Base-by-base conservation (phyloP, 2,797 vertebrate species). In the Spondyliosoma cantharus region DNA sequence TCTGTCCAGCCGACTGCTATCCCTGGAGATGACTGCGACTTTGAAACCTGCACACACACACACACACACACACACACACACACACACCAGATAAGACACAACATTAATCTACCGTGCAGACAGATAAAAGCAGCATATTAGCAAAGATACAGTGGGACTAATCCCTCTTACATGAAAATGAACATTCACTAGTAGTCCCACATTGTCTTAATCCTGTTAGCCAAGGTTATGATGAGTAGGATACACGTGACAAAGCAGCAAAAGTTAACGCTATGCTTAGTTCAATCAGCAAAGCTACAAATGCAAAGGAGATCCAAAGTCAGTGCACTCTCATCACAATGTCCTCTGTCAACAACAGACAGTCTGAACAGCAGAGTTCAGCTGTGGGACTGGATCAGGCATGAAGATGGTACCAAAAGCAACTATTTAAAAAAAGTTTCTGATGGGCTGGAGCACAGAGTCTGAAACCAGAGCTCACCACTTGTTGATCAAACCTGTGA, bases 1-100 rank as follows among this genome's bases (percentile, higher is more conserved):
- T 59, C 82, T 95, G 72, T 96, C 95, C 85, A 96, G 85, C 2
- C 95, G 91, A 76, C 81, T 85, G 67, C 57, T 80, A 66, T 96
- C 95, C 75, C 95, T 93, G 83, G 96, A 96, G 86, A 96, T 93
- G 48, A 96, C 96, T 0, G 94, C 96, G 0, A 96, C 96, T 76
- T 90, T 95, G 85, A 96, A 96, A 72, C 96, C 96, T 96, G 50
- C 61, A 74, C 58, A 74, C 54, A 64, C 48, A 65, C 42, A 72
- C 27, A 84, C 37, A 84, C 14, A 82, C 37, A 64, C 27, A 74
- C 24, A 78, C 69, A 74, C 61, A 73, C 53, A 57, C 46, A 63
- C 46, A 71, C 24, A 82, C 32, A 60, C 2, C 50, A 53, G 7
- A 50, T n/a, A 15, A 71, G 2, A 62, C n/a, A 54, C 12, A 45